Base-by-base conservation (phyloP, 2,797 vertebrate genomes). In the Natrix natrix region DNA sequence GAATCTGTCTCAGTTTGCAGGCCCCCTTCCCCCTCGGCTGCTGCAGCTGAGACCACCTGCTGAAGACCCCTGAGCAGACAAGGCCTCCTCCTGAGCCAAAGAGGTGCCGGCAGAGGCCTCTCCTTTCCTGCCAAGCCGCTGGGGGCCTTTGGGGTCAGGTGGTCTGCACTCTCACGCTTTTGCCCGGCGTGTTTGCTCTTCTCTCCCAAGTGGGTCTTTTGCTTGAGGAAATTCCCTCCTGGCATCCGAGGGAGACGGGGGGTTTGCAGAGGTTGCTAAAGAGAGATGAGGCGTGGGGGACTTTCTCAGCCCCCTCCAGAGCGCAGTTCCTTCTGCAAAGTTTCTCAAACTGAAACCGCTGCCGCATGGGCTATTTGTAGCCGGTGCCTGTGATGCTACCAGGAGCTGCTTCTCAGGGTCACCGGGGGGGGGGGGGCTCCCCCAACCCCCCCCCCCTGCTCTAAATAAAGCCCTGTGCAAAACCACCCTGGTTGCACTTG, bases 361-460 rank as follows among this genome's bases (percentile, higher is more conserved):
- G 28, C 14, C 8, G 28, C 28, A 3, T 2, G 2, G 1, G 14
- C 86, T 87, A 8, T 57, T 87, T 2, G 55, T n/a, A 6, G 55
- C 55, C 87, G 37, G 8, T 6, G 28, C 10, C 1, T 10, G 54
- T 20, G 56, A 37, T 20, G 54, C n/a, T 88, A 0, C 54, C 87
- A 6, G 55, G 10, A 22, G 16, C 55, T 57, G 28, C 11, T 57
- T 5, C 87, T 88, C 26, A 22, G 86, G 55, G 54, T 11, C 0
- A 26, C 61, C 10, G 1, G 8, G 10, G 3, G 0, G 10, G 1
- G 8, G 10, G 3, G 0, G 4, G 1, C 61, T 10, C 1, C 28
- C 22, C 7, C 5, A 3, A 10, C 0, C 6, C 20, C 0, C 0
- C 8, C 20, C 5, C 87, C 0, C 8, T 12, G 14, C 1, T 3